Evolutionary conservation across 2,113 vertebrate species (phyloP).

Genomic region (Glareola pratincola): DNA sequence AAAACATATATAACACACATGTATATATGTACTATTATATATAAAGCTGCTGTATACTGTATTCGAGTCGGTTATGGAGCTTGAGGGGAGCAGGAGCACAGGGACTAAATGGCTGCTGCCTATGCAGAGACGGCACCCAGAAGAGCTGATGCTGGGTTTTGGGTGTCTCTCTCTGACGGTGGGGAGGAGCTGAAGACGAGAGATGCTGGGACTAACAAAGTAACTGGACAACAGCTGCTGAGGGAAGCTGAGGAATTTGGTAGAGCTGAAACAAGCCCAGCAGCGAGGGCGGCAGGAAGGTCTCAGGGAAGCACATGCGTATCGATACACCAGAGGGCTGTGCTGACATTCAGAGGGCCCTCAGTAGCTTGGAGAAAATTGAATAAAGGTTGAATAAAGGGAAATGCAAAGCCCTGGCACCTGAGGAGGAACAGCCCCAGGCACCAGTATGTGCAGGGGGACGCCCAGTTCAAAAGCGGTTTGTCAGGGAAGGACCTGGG

Average conservation of each 20-base stretch:
- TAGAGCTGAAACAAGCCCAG: not conserved
- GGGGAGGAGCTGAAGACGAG: not conserved
- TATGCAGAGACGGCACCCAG: not conserved
- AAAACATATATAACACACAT: not conserved
- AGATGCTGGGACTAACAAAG: not conserved
- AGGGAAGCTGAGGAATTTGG: not conserved
- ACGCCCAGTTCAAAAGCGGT: not conserved
- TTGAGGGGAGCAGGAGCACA: not conserved
- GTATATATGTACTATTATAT: not conserved
- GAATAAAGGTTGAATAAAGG: not conserved
- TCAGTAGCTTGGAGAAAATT: not conserved
- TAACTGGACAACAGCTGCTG: not conserved
- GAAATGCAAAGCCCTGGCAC: not conserved
- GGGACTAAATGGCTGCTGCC: not conserved
- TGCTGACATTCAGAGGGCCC: not conserved
- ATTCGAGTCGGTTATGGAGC: rapidly evolving
- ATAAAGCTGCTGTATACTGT: not conserved
- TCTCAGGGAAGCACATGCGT: not conserved
- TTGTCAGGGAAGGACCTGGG: not conserved
- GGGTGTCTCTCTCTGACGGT: not conserved
- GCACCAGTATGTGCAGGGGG: too few species aligned
- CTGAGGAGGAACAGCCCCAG: not conserved
- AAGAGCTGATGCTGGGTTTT: not conserved
- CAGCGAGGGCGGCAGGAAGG: not conserved
- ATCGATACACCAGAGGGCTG: not conserved